Conservation (phyloP, 2,113 vertebrate genomes). For the Scalopus aquaticus region DNA sequence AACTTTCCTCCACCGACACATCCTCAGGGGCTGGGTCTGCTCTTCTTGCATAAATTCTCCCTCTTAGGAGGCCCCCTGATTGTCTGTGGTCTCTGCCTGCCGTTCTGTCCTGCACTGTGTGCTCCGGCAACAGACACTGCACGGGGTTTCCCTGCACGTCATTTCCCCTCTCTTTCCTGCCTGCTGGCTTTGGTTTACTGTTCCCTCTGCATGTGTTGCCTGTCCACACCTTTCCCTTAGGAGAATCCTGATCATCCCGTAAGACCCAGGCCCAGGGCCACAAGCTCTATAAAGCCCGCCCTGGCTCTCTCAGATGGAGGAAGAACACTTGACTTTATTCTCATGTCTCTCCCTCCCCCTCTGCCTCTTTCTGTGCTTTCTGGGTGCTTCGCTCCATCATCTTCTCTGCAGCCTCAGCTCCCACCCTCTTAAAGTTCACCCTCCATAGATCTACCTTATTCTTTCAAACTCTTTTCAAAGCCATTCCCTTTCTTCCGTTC, state of each 20-base stretch:
- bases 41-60: background rate
- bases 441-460: background rate
- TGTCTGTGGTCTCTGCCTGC: background rate
- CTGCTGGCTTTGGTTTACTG: background rate
- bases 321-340: background rate
- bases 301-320: background rate
- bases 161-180: background rate
- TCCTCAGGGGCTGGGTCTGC: background rate
- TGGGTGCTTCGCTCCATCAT: background rate
- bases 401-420: background rate
- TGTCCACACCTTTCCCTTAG: background rate
- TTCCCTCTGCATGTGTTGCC: no score
- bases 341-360: background rate
- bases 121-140: no score
- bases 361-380: background rate
- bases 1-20: background rate
- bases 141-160: background rate
- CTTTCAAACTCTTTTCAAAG: background rate
- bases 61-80: background rate
- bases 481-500: background rate
- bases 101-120: background rate
- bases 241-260: background rate
- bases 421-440: background rate
- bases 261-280: background rate
- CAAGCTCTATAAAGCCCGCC: background rate